Evolutionary conservation across 2,888 invertebrate species (phyloP).

Genomic region (Hipparchia sbordonii): DNA sequence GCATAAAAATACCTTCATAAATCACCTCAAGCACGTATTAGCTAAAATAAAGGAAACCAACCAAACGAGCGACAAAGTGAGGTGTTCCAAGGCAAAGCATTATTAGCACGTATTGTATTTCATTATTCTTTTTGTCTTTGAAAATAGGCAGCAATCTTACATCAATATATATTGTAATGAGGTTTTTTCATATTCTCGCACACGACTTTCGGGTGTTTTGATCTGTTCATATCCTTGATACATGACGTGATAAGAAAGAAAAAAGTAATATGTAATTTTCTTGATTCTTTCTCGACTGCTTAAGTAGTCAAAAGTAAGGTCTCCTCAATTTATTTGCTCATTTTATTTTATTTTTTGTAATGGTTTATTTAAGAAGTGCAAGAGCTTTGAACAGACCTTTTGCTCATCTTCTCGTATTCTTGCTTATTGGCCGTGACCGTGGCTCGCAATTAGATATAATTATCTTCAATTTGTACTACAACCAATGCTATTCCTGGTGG

Average conservation of each 20-base stretch:
- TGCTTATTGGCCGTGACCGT: slow-evolving; percentile 82
- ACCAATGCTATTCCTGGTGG: slow-evolving; percentile 71
- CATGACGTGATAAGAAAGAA: neutral
- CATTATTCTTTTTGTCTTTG: slow-evolving; percentile 20
- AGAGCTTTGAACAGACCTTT: slow-evolving; percentile 52
- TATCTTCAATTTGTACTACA: slow-evolving; percentile 78
- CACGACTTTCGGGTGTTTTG: neutral
- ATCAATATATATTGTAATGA: neutral
- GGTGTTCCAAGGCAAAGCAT: slow-evolving; percentile 26
- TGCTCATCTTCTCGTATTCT: slow-evolving; percentile 69
- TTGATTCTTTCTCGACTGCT: too few species aligned
- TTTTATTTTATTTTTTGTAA: neutral
- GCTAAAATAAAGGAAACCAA: slow-evolving; percentile 13
- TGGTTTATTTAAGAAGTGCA: neutral
- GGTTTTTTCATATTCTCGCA: neutral
- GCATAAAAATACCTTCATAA: slow-evolving; percentile 19
- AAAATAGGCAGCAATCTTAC: slow-evolving; percentile 2
- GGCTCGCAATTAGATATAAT: slow-evolving; percentile 79
- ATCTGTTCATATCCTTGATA: slow-evolving; percentile 1
- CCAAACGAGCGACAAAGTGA: slow-evolving; percentile 9
- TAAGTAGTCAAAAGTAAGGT: too few species aligned
- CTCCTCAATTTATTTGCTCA: too few species aligned
- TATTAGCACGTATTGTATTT: slow-evolving; percentile 32
- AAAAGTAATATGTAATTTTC: too few species aligned
- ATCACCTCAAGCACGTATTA: slow-evolving; percentile 7